A percentile compares a stretch with the other conserved stretches of the same genome.
phyloP scores from a whole-genome alignment of 1,140 invertebrate genomes.

The Drosophila orosa region DNA sequence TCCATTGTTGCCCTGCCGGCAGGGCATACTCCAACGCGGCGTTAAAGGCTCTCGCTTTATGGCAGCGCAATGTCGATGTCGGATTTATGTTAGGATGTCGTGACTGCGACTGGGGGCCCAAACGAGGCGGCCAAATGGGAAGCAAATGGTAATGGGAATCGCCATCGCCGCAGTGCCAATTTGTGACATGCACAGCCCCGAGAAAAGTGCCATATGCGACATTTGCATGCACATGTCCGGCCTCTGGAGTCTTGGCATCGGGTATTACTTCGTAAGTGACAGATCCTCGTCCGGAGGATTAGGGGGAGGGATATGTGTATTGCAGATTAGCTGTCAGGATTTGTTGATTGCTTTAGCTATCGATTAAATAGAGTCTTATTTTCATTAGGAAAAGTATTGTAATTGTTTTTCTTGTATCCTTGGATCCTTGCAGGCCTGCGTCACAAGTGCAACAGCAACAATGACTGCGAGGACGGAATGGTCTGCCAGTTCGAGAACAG shows the following conservation, averaged over 20 bases:
- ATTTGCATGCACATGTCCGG: conserved; percentile 34
- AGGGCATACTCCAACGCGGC: conserved; percentile 23
- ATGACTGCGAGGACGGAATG: conserved; percentile 86
- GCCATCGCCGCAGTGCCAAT: conserved; percentile 63
- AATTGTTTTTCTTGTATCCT: neutral
- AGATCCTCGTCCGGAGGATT: neutral
- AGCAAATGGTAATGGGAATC: conserved; percentile 48
- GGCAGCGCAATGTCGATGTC: conserved; percentile 49
- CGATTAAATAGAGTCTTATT: neutral
- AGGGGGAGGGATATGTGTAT: neutral
- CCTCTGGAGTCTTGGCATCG: neutral
- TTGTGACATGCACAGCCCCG: conserved; percentile 67
- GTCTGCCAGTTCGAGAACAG: conserved; percentile 85
- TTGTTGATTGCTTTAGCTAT: neutral
- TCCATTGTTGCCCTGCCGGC: conserved; percentile 33
- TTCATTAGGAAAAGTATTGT: neutral
- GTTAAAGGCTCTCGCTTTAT: conserved; percentile 33
- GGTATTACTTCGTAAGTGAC: neutral
- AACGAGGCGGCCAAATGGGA: conserved; percentile 37
- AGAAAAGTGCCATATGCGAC: conserved; percentile 39
- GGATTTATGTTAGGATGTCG: conserved; percentile 73
- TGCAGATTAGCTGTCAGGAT: neutral
- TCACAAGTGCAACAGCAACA: conserved; percentile 85
- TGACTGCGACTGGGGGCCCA: conserved; percentile 48
- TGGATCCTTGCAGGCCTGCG: conserved; percentile 84